A percentile compares a stretch with the other conserved stretches of the same genome.
Conservation (phyloP, 2,797 vertebrate species). For the Anniella stebbinsi region DNA sequence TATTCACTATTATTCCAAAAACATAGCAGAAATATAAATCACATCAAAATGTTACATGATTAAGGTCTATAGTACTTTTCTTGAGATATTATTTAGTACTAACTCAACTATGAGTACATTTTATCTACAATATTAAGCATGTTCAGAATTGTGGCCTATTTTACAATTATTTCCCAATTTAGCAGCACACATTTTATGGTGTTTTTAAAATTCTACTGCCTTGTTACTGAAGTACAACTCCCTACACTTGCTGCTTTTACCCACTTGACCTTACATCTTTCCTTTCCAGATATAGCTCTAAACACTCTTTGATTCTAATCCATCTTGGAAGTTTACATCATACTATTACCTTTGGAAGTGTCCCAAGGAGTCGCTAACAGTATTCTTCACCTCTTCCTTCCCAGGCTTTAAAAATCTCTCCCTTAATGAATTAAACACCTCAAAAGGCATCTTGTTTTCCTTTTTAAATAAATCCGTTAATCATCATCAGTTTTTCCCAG, state of each 20-base stretch:
- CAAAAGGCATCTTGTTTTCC: conserved; percentile 88
- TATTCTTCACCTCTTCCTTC: conserved; percentile 92
- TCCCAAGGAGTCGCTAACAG: conserved; percentile 89
- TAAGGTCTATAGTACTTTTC: conserved; percentile 23
- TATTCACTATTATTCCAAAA: not conserved
- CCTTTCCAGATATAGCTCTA: conserved; percentile 15
- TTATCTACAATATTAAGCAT: not conserved
- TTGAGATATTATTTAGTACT: not conserved
- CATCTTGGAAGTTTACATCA: conserved; percentile 56
- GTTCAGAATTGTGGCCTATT: not conserved
- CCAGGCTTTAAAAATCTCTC: conserved; percentile 90
- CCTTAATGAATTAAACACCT: conserved; percentile 87
- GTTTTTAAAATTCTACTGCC: conserved; percentile 16
- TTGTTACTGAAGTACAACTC: not conserved
- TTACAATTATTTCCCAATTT: not conserved
- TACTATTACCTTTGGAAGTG: conserved; percentile 93
- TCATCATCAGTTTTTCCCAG: conserved; percentile 53
- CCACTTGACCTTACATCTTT: not conserved
- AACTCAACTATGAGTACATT: not conserved
- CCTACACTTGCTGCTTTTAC: not conserved
- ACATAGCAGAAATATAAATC: conserved; percentile 31
- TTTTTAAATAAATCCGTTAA: conserved; percentile 58
- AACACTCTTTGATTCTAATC: not conserved
- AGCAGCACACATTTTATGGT: not conserved
- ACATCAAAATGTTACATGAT: conserved; percentile 22